Conservation (phyloP, 2,888 invertebrate species). For the Caenorhabditis afra region DNA sequence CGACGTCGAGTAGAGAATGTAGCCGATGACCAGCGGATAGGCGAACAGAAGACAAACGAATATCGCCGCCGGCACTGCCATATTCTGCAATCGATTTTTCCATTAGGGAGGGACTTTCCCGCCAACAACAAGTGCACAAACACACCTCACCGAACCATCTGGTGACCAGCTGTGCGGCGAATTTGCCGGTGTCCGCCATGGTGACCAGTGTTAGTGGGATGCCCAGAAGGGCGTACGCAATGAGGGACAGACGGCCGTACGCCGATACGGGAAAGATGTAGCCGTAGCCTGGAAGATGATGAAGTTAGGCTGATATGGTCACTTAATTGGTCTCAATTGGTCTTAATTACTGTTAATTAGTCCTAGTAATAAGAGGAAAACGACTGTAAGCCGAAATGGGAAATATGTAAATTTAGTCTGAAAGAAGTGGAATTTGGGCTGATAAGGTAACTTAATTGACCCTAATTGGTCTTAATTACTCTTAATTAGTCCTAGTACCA, state of each 20-base stretch:
- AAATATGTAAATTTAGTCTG: too few species aligned
- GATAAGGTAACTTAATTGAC: too few species aligned
- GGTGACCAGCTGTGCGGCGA: conserved; percentile 64
- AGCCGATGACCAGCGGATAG: conserved; percentile 65
- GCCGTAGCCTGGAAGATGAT: conserved; percentile 63
- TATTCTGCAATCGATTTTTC: conserved; percentile 47
- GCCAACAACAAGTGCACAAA: too few species aligned
- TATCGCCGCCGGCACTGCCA: conserved; percentile 66
- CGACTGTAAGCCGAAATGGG: too few species aligned
- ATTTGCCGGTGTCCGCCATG: conserved; percentile 73
- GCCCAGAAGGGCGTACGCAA: conserved; percentile 67
- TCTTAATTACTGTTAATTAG: too few species aligned
- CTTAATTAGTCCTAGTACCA: too few species aligned
- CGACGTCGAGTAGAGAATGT: conserved; percentile 55
- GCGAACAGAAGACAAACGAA: conserved; percentile 64
- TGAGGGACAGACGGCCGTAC: conserved; percentile 55
- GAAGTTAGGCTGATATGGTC: too few species aligned
- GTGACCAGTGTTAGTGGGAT: conserved; percentile 71
- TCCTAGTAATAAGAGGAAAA: too few species aligned
- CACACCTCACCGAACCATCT: conserved; percentile 65
- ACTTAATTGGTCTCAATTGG: too few species aligned
- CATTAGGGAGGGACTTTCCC: background rate
- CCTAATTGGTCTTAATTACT: too few species aligned
- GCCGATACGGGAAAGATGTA: conserved; percentile 65
- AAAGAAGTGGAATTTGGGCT: too few species aligned